Percentiles rank a stretch among this genome's conserved stretches.
These are phyloP conservation scores for Drosophila kohkoa DNA, from an alignment of 1,140 invertebrate species.

Conservation along the genomic window DNA sequence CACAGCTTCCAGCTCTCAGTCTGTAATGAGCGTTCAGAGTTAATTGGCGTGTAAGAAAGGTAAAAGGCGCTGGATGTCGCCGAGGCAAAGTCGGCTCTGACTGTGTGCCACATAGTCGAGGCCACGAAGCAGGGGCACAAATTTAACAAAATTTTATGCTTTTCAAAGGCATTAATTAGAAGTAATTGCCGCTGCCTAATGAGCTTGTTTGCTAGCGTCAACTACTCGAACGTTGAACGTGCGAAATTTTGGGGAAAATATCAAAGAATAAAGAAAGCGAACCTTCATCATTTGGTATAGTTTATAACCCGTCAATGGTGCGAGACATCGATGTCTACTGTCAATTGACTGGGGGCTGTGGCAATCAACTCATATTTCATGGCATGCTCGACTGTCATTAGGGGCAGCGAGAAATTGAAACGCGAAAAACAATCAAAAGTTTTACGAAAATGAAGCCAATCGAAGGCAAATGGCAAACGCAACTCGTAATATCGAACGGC, in stretches of 20 bases:
- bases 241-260: slow-evolving; percentile 4
- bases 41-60: slow-evolving; percentile 77
- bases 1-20: slow-evolving; percentile 25
- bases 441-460: slow-evolving; percentile 53
- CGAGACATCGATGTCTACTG: slow-evolving; percentile 18
- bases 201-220: slow-evolving; percentile 60
- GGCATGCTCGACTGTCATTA: slow-evolving; percentile 75
- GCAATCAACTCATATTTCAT: slow-evolving; percentile 81
- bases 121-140: slow-evolving; percentile 33
- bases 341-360: slow-evolving; percentile 20
- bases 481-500: slow-evolving; percentile 40
- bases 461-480: slow-evolving; percentile 15
- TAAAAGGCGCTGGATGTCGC: slow-evolving; percentile 32
- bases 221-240: slow-evolving; percentile 3
- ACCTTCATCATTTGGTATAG: slow-evolving; percentile 22
- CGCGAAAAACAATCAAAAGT: slow-evolving; percentile 77
- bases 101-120: slow-evolving; percentile 1
- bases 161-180: slow-evolving; percentile 73
- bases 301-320: slow-evolving; percentile 62
- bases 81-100: background rate
- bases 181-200: slow-evolving; percentile 72
- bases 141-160: slow-evolving; percentile 76
- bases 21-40: slow-evolving; percentile 80
- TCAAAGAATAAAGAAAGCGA: background rate
- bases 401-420: slow-evolving; percentile 56